Evolutionary conservation across 2,888 invertebrate genomes (phyloP).

Genomic region (Aethes cnicana): DNA sequence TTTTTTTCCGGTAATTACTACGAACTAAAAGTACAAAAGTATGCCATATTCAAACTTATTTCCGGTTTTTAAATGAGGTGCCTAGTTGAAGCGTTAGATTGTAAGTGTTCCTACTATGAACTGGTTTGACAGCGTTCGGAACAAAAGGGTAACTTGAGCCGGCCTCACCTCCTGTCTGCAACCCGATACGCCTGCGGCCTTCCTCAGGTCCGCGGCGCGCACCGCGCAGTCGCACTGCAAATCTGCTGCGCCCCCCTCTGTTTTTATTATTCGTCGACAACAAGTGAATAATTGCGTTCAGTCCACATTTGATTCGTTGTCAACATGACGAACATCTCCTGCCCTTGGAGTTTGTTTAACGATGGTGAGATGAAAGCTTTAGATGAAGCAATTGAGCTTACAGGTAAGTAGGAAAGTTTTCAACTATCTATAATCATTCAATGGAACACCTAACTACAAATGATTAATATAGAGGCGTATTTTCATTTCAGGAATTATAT

Average conservation of each 20-base stretch:
- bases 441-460: too few species aligned
- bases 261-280: neutral
- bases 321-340: constrained; percentile 32
- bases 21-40: too few species aligned
- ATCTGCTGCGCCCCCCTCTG: constrained; percentile 13
- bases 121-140: too few species aligned
- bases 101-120: too few species aligned
- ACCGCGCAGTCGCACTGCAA: constrained; percentile 35
- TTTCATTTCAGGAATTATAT: constrained; percentile 50
- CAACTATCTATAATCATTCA: too few species aligned
- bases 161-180: neutral
- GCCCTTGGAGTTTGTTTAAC: constrained; percentile 53
- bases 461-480: too few species aligned
- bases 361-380: constrained; percentile 43
- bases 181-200: neutral
- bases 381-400: constrained; percentile 44
- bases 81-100: too few species aligned
- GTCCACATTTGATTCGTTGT: neutral
- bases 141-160: neutral
- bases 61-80: too few species aligned
- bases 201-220: constrained; percentile 2
- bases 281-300: constrained; percentile 4
- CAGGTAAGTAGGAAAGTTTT: constrained; percentile 43
- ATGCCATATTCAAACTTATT: too few species aligned
- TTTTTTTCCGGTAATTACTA: too few species aligned